Evolutionary conservation across 2,113 vertebrate species (phyloP).

Genomic region (Lethenteron reissneri): DNA sequence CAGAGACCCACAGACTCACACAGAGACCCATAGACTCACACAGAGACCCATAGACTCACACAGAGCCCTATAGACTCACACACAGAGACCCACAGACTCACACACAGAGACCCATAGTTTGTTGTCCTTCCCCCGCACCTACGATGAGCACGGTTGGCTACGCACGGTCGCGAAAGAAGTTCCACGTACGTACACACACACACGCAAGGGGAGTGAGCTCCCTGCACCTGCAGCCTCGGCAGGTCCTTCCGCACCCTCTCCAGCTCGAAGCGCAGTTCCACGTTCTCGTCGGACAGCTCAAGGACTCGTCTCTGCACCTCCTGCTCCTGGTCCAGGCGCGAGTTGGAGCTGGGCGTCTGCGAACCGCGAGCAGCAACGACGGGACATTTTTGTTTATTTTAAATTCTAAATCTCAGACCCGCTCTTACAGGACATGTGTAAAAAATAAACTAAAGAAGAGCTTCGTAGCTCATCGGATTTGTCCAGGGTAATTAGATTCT

Average conservation of each 20-base stretch:
- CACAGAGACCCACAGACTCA: neutral
- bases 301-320: slow-evolving; percentile 56
- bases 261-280: slow-evolving; percentile 66
- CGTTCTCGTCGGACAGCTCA: slow-evolving; percentile 58
- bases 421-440: too few species aligned
- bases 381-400: too few species aligned
- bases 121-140: neutral
- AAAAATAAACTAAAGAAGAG: too few species aligned
- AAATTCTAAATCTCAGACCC: too few species aligned
- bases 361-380: too few species aligned
- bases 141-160: neutral
- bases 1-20: too few species aligned
- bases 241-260: slow-evolving; percentile 63
- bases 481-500: too few species aligned
- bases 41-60: too few species aligned
- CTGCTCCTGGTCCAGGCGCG: slow-evolving; percentile 23
- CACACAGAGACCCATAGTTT: neutral
- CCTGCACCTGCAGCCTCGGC: slow-evolving; percentile 55
- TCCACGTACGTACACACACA: neutral
- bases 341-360: too few species aligned
- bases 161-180: neutral
- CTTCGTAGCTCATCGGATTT: too few species aligned
- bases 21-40: too few species aligned
- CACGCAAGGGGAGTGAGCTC: neutral
- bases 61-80: too few species aligned